phyloP scores from a whole-genome alignment of 2,888 invertebrate species.

The Campopleginae sp. region DNA sequence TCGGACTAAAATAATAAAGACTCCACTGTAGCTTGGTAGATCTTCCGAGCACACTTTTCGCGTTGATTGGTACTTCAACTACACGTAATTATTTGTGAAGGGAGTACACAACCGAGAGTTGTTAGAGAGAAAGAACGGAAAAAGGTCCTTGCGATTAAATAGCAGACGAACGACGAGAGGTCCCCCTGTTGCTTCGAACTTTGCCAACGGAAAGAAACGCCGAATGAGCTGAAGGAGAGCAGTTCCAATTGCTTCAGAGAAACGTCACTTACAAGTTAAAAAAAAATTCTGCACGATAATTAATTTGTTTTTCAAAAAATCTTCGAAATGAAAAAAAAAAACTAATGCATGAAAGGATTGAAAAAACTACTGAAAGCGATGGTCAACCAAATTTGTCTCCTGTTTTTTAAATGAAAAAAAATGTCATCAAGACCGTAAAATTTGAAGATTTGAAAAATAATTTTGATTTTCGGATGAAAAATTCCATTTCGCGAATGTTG shows the following conservation, averaged over 20 bases:
- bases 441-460: no score
- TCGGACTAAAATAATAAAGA: background rate
- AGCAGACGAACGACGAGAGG: slow-evolving; percentile 48
- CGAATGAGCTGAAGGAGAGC: slow-evolving; percentile 8
- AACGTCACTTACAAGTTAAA: background rate
- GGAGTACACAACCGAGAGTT: slow-evolving; percentile 62
- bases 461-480: no score
- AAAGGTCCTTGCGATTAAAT: slow-evolving; percentile 61
- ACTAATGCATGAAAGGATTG: no score
- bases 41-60: slow-evolving; percentile 44
- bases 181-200: slow-evolving; percentile 33
- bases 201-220: slow-evolving; percentile 30
- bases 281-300: background rate
- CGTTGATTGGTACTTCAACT: slow-evolving; percentile 71
- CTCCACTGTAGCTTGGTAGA: slow-evolving; percentile 15
- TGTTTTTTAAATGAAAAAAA: no score
- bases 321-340: background rate
- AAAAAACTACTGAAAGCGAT: no score
- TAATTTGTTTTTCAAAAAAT: background rate
- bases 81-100: slow-evolving; percentile 69
- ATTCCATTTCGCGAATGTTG: no score
- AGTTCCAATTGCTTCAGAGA: background rate
- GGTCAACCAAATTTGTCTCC: no score
- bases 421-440: no score
- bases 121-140: slow-evolving; percentile 56